Conservation (phyloP, 2,113 vertebrate species). For the Eudyptes chrysolophus region DNA sequence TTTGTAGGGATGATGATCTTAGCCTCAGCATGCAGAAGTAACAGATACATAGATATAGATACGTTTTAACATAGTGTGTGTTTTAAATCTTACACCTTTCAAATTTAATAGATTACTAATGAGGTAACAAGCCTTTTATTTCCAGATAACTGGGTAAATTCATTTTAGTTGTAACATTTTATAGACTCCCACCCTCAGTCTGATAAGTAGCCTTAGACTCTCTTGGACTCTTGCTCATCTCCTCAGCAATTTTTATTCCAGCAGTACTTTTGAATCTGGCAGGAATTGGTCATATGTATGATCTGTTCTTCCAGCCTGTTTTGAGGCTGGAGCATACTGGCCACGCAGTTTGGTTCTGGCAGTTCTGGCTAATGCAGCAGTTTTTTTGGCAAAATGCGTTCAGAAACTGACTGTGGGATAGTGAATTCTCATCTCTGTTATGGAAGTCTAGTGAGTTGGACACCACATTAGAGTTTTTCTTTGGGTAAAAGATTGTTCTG, state of each 20-base stretch:
- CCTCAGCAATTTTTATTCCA: background rate
- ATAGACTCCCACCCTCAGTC: background rate
- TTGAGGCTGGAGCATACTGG: background rate
- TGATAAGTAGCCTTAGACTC: background rate
- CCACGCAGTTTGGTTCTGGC: background rate
- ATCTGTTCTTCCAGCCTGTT: background rate
- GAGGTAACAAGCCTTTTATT: background rate
- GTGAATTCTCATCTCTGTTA: background rate
- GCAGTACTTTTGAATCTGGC: background rate
- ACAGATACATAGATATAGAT: background rate
- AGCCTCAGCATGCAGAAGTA: background rate
- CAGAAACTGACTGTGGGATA: background rate
- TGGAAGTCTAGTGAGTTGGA: background rate
- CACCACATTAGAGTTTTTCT: background rate
- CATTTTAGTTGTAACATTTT: background rate
- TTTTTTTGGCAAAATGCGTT: background rate
- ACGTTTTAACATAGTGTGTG: background rate
- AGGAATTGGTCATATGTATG: background rate
- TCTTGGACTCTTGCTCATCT: background rate
- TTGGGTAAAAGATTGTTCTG: accelerated
- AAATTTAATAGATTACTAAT: background rate
- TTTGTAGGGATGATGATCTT: background rate
- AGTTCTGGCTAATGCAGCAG: background rate
- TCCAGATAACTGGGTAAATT: background rate
- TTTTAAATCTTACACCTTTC: background rate